Conservation (phyloP, 92 coral and sea anemone genomes). For the Desmophyllum pertusum region DNA sequence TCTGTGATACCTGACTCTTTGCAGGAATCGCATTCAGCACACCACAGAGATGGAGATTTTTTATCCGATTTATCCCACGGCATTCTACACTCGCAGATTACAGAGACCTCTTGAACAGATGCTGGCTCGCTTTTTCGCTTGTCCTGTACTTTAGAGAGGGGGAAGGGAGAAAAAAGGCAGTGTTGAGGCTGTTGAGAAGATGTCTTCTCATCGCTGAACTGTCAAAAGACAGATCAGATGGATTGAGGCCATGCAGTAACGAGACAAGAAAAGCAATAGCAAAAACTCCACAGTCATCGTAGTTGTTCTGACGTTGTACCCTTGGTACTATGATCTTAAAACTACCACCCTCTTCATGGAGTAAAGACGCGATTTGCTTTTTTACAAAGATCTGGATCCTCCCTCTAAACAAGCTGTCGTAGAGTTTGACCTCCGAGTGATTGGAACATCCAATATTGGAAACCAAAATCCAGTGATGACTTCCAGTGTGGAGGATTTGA, state of each 20-base stretch:
- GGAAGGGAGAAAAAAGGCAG: neutral
- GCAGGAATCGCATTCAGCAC: conserved; percentile 7
- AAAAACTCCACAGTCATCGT: conserved; percentile 29
- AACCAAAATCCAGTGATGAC: conserved; percentile 53
- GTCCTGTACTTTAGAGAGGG: neutral
- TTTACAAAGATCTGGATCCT: conserved; percentile 7
- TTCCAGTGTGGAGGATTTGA: conserved; percentile 60
- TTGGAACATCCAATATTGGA: conserved; percentile 31
- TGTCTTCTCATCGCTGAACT: conserved; percentile 17
- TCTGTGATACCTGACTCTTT: conserved; percentile 6
- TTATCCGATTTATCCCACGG: neutral
- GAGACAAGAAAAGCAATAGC: conserved; percentile 32
- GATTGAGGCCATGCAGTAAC: conserved; percentile 14
- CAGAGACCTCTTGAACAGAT: neutral
- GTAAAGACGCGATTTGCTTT: conserved; percentile 38
- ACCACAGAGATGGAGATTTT: neutral
- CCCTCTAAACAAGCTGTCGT: conserved; percentile 46
- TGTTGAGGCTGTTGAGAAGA: neutral
- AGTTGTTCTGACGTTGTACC: conserved; percentile 28
- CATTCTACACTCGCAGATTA: neutral
- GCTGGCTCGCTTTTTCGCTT: neutral
- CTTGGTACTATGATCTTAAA: neutral
- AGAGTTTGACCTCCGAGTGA: conserved; percentile 24
- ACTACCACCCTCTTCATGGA: conserved; percentile 9
- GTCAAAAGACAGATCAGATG: conserved; percentile 21